A percentile compares a stretch with the other conserved stretches of the same genome.
phyloP scores from a whole-genome alignment of 2,888 invertebrate genomes.

The Pseudococcus jackbeardsleyi region DNA sequence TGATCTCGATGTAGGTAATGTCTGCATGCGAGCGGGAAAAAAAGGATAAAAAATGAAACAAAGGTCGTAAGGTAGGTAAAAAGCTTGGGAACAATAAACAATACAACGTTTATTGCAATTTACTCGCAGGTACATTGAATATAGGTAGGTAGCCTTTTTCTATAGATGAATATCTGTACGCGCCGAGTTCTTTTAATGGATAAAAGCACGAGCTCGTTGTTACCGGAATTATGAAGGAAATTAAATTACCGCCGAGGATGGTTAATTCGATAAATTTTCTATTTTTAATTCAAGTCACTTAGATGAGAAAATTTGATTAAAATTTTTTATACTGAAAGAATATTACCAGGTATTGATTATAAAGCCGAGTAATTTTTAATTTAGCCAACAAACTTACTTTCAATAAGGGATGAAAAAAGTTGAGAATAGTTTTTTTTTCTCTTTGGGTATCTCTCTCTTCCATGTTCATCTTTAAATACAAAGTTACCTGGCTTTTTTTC shows the following conservation, averaged over 20 bases:
- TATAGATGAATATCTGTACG: slow-evolving; percentile 2
- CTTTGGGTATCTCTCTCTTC: background rate
- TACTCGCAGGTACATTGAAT: background rate
- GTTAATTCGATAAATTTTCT: slow-evolving; percentile 35
- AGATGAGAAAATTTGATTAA: slow-evolving; percentile 26
- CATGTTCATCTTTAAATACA: background rate
- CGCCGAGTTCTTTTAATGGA: background rate
- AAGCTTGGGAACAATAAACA: background rate
- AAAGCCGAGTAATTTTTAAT: slow-evolving; percentile 33
- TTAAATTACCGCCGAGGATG: slow-evolving; percentile 29
- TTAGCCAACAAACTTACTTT: slow-evolving; percentile 17
- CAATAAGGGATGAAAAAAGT: slow-evolving; percentile 19
- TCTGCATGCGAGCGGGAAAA: background rate
- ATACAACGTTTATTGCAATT: slow-evolving; percentile 1
- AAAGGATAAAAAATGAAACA: background rate
- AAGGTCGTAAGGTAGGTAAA: background rate
- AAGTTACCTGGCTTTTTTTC: background rate
- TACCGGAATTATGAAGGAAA: slow-evolving; percentile 33
- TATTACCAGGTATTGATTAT: slow-evolving; percentile 1
- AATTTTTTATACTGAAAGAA: background rate
- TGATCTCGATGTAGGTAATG: background rate
- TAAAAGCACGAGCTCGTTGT: slow-evolving; percentile 31
- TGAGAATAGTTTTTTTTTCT: background rate
- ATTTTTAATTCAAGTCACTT: slow-evolving; percentile 39
- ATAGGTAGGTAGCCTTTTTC: background rate